Conservation (phyloP, 2,113 vertebrate genomes). For the Typhlomys cinereus region DNA sequence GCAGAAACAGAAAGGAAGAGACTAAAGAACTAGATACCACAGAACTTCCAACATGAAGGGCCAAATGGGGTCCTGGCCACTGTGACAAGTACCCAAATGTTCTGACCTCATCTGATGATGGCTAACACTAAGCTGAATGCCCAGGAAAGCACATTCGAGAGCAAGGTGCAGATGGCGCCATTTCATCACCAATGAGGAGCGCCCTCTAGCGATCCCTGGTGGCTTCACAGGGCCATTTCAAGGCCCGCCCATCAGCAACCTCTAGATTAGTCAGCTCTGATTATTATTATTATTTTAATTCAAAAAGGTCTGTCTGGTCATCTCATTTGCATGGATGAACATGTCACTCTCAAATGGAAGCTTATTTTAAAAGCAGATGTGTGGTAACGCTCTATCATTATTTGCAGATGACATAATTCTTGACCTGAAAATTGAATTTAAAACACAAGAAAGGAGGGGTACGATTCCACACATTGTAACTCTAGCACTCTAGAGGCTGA, state of each 20-base stretch:
- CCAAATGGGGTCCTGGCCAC: too few relatives aligned
- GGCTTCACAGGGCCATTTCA: rapidly evolving
- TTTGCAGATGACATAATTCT: background rate
- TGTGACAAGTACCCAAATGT: background rate
- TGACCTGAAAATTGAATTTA: background rate
- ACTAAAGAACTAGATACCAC: rapidly evolving
- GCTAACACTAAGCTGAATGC: background rate
- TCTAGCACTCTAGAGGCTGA: background rate
- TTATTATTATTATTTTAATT: background rate
- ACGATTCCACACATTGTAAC: too few relatives aligned
- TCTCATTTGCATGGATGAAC: background rate
- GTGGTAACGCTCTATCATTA: background rate
- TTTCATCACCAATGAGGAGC: background rate
- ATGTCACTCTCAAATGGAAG: background rate
- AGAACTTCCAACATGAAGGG: background rate
- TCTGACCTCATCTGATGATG: background rate
- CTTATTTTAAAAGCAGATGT: background rate
- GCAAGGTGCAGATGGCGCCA: too few relatives aligned
- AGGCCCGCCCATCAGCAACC: rapidly evolving
- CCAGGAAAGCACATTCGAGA: background rate
- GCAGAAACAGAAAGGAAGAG: too few relatives aligned
- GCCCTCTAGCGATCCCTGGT: background rate
- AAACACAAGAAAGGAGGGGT: background rate
- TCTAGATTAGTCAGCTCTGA: background rate
- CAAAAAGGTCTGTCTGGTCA: background rate